phyloP scores from a whole-genome alignment of 2,797 vertebrate species.

The Naso thynnoides region DNA sequence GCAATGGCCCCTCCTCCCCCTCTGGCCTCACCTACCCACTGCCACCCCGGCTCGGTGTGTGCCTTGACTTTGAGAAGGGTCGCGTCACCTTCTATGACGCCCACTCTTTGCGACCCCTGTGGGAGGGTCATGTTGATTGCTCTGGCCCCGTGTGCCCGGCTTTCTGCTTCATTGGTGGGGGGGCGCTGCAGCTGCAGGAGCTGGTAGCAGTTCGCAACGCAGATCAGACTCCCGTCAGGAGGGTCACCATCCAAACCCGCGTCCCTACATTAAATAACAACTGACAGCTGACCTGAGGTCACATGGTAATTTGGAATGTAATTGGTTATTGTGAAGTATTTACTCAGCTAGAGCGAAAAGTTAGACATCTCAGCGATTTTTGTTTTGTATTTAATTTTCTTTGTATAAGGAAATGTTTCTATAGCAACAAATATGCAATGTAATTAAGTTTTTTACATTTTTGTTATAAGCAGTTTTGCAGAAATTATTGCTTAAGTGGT shows the following conservation, averaged over 20 bases:
- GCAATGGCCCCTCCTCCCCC: constrained; percentile 80
- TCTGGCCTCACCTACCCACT: constrained; percentile 88
- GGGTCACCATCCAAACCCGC: constrained; percentile 87
- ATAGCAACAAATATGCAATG: constrained; percentile 83
- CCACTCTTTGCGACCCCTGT: constrained; percentile 93
- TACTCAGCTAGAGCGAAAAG: constrained; percentile 71
- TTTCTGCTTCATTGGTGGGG: constrained; percentile 97
- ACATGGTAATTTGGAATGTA: constrained; percentile 61
- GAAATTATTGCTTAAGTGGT: constrained; percentile 71
- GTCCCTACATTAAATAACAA: constrained; percentile 76
- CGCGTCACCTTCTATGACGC: constrained; percentile 95
- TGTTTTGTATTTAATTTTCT: constrained; percentile 81
- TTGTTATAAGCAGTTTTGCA: constrained; percentile 79
- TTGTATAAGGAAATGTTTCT: constrained; percentile 80
- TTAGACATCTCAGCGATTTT: constrained; percentile 79
- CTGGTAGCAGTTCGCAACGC: constrained; percentile 89
- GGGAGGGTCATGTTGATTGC: constrained; percentile 95
- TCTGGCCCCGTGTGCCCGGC: constrained; percentile 95
- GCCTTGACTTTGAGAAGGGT: constrained; percentile 95
- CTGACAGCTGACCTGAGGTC: constrained; percentile 54
- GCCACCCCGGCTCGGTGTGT: constrained; percentile 92
- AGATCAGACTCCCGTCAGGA: constrained; percentile 84
- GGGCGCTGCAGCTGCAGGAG: constrained; percentile 95
- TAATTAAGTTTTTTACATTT: constrained; percentile 82
- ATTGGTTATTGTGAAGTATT: constrained; percentile 71